Evolutionary conservation across 2,797 vertebrate species (phyloP).

Genomic region (Manis javanica): DNA sequence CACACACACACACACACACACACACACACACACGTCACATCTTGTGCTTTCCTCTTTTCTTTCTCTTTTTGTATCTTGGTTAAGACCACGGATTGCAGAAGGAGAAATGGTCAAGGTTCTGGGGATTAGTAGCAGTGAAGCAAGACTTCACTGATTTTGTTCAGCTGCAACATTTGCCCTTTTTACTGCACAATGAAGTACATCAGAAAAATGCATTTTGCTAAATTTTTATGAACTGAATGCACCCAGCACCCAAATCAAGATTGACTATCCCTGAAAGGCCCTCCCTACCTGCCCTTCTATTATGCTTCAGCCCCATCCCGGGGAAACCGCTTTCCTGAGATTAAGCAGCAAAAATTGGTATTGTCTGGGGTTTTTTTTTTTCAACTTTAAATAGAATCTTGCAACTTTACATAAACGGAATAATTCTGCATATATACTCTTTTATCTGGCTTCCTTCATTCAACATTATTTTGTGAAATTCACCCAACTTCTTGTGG

Average conservation of each 20-base stretch:
- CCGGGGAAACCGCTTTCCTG: fast-evolving
- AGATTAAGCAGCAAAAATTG: background rate
- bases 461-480: background rate
- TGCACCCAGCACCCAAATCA: background rate
- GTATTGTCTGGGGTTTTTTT: too few relatives aligned
- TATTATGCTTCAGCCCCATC: background rate
- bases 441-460: background rate
- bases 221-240: background rate
- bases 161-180: background rate
- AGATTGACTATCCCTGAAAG: background rate
- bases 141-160: background rate
- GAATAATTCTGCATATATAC: fast-evolving
- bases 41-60: background rate
- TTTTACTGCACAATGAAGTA: background rate
- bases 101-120: background rate
- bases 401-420: background rate
- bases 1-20: background rate
- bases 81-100: background rate
- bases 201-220: background rate
- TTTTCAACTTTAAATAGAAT: too few relatives aligned
- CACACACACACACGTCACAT: fast-evolving
- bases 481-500: background rate
- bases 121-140: background rate
- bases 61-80: background rate
- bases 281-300: too few relatives aligned